Percentiles rank a stretch among this genome's conserved stretches.
phyloP scores from a whole-genome alignment of 2,888 invertebrate genomes.

The Lamellibrachia columna region DNA sequence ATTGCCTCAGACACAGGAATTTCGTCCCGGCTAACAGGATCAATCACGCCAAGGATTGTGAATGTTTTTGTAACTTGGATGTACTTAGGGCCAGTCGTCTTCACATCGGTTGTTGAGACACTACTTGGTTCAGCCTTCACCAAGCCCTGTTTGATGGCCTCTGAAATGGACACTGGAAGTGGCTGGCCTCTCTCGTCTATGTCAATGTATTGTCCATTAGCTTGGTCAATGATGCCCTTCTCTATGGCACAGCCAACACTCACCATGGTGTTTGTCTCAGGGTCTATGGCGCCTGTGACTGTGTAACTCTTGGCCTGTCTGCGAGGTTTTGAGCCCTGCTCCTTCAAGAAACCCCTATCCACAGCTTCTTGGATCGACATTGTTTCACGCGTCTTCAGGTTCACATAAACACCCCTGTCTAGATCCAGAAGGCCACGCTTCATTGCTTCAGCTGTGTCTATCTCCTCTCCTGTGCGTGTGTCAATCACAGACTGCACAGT shows the following conservation, averaged over 20 bases:
- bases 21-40: slow-evolving; percentile 74
- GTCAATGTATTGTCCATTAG: slow-evolving; percentile 70
- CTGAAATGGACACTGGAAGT: slow-evolving; percentile 79
- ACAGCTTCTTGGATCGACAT: slow-evolving; percentile 51
- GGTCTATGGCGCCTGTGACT: slow-evolving; percentile 82
- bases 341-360: slow-evolving; percentile 45
- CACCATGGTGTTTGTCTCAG: slow-evolving; percentile 85
- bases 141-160: slow-evolving; percentile 83
- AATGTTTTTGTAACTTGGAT: slow-evolving; percentile 76
- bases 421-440: slow-evolving; percentile 70
- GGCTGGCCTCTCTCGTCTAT: slow-evolving; percentile 68
- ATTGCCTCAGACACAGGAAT: slow-evolving; percentile 56
- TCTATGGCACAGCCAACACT: slow-evolving; percentile 75
- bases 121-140: slow-evolving; percentile 67
- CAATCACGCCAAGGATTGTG: slow-evolving; percentile 78
- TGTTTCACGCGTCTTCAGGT: slow-evolving; percentile 75
- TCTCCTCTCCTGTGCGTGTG: slow-evolving; percentile 81
- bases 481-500: slow-evolving; percentile 80
- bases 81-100: slow-evolving; percentile 43
- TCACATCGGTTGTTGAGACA: slow-evolving; percentile 51
- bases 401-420: slow-evolving; percentile 37
- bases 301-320: slow-evolving; percentile 70
- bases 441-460: slow-evolving; percentile 85
- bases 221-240: slow-evolving; percentile 76
- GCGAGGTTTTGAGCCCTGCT: slow-evolving; percentile 24